Evolutionary conservation across 2,797 vertebrate genomes (phyloP), one percentile per base, ranked within the genome.

Genomic region (Hydrolagus colliei): DNA sequence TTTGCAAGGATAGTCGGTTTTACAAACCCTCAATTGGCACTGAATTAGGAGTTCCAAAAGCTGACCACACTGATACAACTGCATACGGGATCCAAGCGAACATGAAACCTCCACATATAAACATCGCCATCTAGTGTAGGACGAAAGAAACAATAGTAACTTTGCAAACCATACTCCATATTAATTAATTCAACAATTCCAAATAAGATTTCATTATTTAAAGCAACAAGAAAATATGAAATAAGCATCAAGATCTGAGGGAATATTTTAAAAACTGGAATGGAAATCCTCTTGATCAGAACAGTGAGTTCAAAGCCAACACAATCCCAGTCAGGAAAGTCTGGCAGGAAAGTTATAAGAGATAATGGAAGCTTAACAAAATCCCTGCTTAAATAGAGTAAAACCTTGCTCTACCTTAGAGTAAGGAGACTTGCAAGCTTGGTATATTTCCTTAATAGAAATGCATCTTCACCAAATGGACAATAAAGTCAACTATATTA

Each of bases 21-120:
- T 85, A 98, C 96, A 0, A 99, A 76, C 95, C 92, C 0, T 95
- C 88, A 68, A 99, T 95, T 74, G 97, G 97, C 27, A 98, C 94
- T 0, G 97, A 95, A 88, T 97, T 93, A 0, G 95, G 96, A 80
- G 90, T 91, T 9, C 97, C 96, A 4, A 98, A 98, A 2, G 97
- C 97, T 9, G 97, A 98, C 92, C 97, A 95, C 87, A 98, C 94
- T 0, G 96, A 98, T 12, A 98, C 97, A 20, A 97, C 94, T 0
- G 97, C 97, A 0, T 98, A 99, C 0, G 97, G 97, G 86, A 98
- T 98, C 97, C 97, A 99, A 20, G 97, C 97, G 27, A 98, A 89
- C 87, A 98, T 92, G 92, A 98, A 99, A 72, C 97, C 97, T 18
- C 96, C 92, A 0, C 97, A 99, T 91, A 99, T 97, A 94, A 98